Base-by-base conservation (phyloP, 2,888 invertebrate genomes). In the Brenthis daphne region DNA sequence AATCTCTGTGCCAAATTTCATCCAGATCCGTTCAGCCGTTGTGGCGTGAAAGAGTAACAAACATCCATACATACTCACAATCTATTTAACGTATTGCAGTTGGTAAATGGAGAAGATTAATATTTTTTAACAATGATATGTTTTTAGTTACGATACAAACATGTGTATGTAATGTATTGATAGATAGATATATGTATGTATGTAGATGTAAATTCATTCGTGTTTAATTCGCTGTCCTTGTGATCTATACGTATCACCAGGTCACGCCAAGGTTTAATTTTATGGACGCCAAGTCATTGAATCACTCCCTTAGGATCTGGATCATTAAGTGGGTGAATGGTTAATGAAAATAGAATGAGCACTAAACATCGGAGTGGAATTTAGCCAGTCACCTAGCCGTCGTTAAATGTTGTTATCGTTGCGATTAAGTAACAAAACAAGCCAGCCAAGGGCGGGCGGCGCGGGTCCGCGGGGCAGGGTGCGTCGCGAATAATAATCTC, bases 341-440 rank as follows among this genome's bases (percentile, higher is more conserved):
- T 90, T 92, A 92, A 92, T 92, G 92, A 92, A 92, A 92, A 92
- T 88, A 89, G 90, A 92, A 92, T 90, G 92, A 92, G 91, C 85
- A 92, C 92, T 92, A 92, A 92, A 92, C 91, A 92, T 92, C 88
- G 89, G 84, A 87, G 91, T 88, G 90, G 88, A 91, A 90, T 91
- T 92, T 89, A 82, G 91, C 92, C 88, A 92, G 92, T 92, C 92
- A 92, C 92, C 92, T 92, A 90, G 91, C 87, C 88, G 90, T 92
- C 92, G 90, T 92, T 92, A 92, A 92, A 92, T 85, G 90, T 87
- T 86, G 92, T 92, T 92, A 92, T 92, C 90, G 92, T 87, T 86
- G 87, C 91, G 92, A 92, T 92, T 92, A 92, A 91, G 92, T 88
- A 91, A 91, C 91, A 89, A 90, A 91, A 91, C 90, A 92, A 90